A percentile compares a stretch with the other conserved stretches of the same genome.
phyloP scores from a whole-genome alignment of 2,888 invertebrate species.

The Tillus elongatus region DNA sequence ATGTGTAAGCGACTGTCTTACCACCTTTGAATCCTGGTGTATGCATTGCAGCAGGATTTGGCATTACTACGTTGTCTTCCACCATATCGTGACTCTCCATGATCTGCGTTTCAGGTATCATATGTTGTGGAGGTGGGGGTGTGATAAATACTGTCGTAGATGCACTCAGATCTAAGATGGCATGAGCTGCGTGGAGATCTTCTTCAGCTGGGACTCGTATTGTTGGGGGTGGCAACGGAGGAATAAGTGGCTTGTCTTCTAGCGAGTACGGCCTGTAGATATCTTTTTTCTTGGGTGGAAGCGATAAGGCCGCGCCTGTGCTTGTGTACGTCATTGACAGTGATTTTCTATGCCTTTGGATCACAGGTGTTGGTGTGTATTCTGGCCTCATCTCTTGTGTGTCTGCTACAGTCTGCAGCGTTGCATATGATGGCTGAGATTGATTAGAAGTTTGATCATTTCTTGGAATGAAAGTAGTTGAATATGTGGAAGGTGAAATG shows the following conservation, averaged over 20 bases:
- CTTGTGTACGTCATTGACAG: slow-evolving; percentile 78
- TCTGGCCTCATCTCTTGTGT: slow-evolving; percentile 34
- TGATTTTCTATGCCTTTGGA: slow-evolving; percentile 53
- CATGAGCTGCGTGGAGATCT: slow-evolving; percentile 79
- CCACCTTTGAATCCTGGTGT: slow-evolving; percentile 32
- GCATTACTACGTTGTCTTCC: neutral
- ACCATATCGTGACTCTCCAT: neutral
- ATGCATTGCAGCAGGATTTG: neutral
- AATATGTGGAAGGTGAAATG: slow-evolving; percentile 66
- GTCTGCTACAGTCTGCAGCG: slow-evolving; percentile 47
- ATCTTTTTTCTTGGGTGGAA: slow-evolving; percentile 86
- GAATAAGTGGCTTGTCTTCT: slow-evolving; percentile 51
- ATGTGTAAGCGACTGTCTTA: slow-evolving; percentile 80
- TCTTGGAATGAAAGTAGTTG: slow-evolving; percentile 64
- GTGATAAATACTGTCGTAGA: slow-evolving; percentile 67
- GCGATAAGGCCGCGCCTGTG: slow-evolving; percentile 70
- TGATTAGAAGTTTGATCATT: slow-evolving; percentile 47
- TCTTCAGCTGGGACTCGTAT: slow-evolving; percentile 64
- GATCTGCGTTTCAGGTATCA: slow-evolving; percentile 15
- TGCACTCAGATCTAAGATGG: slow-evolving; percentile 81
- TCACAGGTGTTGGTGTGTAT: slow-evolving; percentile 34
- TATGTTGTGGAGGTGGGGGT: slow-evolving; percentile 38
- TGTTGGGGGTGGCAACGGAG: slow-evolving; percentile 39
- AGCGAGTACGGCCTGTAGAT: slow-evolving; percentile 82
- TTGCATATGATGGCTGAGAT: slow-evolving; percentile 47